phyloP scores from a whole-genome alignment of 2,113 vertebrate genomes.

The Tetrao urogallus region DNA sequence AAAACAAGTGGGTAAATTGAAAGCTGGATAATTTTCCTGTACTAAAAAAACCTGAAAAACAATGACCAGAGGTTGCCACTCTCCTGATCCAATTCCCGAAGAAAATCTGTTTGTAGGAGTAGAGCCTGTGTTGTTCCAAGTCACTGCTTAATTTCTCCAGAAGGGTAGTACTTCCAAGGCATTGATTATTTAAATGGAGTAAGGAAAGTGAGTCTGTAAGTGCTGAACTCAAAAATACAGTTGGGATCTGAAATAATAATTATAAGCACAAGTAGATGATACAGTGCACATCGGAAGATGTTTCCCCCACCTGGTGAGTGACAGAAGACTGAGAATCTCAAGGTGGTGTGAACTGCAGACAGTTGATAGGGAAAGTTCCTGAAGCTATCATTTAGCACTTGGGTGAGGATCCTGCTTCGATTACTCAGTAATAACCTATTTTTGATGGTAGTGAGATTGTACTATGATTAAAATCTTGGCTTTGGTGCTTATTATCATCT shows the following conservation, averaged over 20 bases:
- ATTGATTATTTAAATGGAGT: not conserved
- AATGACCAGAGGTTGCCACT: not conserved
- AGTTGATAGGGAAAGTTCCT: not conserved
- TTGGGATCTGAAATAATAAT: not conserved
- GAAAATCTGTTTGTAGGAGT: not conserved
- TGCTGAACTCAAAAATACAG: not conserved
- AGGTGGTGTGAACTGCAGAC: not conserved
- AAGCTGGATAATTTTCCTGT: not conserved
- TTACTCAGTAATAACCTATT: not conserved
- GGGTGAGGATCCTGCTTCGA: not conserved
- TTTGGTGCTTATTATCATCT: not conserved
- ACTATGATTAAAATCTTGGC: not conserved
- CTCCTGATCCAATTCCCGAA: accelerated
- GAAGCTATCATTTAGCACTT: not conserved
- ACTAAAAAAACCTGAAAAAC: not conserved
- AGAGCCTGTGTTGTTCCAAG: not conserved
- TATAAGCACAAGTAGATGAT: not conserved
- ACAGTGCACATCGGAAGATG: not conserved
- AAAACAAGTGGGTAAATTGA: not conserved
- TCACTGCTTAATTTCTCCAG: not conserved
- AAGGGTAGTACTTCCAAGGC: not conserved
- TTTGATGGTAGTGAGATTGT: not conserved
- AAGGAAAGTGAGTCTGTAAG: not conserved
- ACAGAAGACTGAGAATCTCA: not conserved
- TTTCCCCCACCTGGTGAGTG: not conserved